phyloP scores from a whole-genome alignment of 2,888 invertebrate species.

The Megamerina dolium region DNA sequence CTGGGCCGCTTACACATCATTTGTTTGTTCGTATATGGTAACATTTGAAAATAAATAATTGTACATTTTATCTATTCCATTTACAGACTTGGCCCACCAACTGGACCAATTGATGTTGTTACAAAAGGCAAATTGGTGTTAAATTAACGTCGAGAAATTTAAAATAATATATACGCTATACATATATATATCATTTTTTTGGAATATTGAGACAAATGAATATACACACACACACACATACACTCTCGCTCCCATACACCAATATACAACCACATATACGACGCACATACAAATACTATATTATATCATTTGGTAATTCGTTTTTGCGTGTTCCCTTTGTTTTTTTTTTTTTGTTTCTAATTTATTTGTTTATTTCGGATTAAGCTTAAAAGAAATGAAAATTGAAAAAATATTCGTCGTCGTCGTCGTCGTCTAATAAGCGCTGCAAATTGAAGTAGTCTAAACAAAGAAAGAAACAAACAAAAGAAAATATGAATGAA shows the following conservation, averaged over 20 bases:
- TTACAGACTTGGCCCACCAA: slow-evolving; percentile 46
- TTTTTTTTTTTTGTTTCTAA: not conserved
- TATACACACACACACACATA: not conserved
- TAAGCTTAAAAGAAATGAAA: slow-evolving; percentile 20
- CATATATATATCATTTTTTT: not conserved
- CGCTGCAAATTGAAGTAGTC: too few relatives aligned
- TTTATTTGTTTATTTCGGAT: too few relatives aligned
- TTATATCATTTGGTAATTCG: not conserved
- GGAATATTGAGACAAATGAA: too few relatives aligned
- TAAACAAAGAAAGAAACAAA: too few relatives aligned
- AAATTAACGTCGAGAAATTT: slow-evolving; percentile 13
- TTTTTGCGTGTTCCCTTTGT: not conserved
- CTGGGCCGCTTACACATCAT: too few relatives aligned
- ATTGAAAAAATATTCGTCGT: too few relatives aligned
- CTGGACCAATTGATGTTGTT: slow-evolving; percentile 39
- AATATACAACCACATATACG: not conserved
- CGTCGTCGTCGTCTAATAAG: too few relatives aligned
- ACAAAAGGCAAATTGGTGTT: slow-evolving; percentile 7
- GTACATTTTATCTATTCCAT: slow-evolving; percentile 3
- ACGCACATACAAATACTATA: not conserved
- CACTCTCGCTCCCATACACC: not conserved
- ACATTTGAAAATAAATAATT: too few relatives aligned
- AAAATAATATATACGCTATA: slow-evolving; percentile 11
- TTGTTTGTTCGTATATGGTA: too few relatives aligned
- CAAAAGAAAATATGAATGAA: too few relatives aligned